These are phyloP conservation scores for Alca torda DNA, from an alignment of 2,797 vertebrate genomes.

Conservation along the genomic window DNA sequence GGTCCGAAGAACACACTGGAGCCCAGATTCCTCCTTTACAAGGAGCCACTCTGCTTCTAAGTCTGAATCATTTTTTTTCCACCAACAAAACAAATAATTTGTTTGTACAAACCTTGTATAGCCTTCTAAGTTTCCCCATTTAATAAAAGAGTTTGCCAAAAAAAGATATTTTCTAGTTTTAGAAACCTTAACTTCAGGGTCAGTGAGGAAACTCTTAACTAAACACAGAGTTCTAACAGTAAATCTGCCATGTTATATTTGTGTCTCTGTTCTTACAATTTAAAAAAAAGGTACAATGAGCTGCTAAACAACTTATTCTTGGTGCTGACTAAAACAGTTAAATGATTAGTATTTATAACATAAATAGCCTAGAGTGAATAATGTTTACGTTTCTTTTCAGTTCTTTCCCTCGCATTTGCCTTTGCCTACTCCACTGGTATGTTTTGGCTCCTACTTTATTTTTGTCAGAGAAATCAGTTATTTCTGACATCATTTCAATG, in stretches of 20 bases:
- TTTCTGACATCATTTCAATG: conserved; percentile 25
- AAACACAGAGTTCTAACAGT: conserved; percentile 5
- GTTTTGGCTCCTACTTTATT: conserved; percentile 10
- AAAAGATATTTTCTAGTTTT: neutral
- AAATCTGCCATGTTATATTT: neutral
- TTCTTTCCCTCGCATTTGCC: neutral
- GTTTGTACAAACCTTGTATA: neutral
- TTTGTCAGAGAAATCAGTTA: conserved; percentile 5
- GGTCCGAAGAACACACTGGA: neutral
- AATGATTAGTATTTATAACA: neutral
- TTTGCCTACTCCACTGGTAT: neutral
- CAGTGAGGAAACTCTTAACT: neutral
- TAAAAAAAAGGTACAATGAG: neutral
- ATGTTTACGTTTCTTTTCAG: neutral
- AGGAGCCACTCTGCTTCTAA: neutral
- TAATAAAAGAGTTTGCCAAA: neutral
- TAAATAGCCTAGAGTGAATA: neutral
- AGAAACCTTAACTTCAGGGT: neutral
- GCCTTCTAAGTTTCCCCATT: neutral
- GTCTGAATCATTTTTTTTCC: neutral
- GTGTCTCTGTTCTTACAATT: neutral
- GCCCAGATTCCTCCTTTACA: neutral
- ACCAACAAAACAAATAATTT: neutral
- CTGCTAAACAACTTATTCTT: neutral
- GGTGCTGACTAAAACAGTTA: neutral